Evolutionary conservation across 2,113 vertebrate genomes (phyloP).

Genomic region (Chaetorhynchus papuensis): DNA sequence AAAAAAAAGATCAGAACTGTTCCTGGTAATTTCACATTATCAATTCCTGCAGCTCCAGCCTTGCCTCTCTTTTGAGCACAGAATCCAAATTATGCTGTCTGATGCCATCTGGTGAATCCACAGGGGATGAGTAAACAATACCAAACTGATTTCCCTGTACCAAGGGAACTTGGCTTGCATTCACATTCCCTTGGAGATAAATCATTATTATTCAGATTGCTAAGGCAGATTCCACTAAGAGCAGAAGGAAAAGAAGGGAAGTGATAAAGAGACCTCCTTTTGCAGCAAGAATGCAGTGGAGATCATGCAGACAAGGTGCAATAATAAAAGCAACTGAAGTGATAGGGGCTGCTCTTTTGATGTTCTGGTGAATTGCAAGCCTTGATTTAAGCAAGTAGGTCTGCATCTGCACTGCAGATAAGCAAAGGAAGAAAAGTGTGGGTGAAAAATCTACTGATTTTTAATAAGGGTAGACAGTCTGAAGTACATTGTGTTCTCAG

Average conservation of each 20-base stretch:
- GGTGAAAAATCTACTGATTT: not conserved
- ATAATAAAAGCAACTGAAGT: not conserved
- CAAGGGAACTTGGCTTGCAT: constrained; percentile 32
- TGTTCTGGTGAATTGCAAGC: not conserved
- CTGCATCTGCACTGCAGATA: constrained; percentile 1
- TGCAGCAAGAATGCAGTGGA: not conserved
- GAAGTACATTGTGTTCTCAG: not conserved
- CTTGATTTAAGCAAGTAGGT: constrained; percentile 7
- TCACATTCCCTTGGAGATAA: constrained; percentile 53
- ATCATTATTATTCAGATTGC: constrained; percentile 39
- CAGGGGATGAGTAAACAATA: constrained; percentile 55
- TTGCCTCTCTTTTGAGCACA: not conserved
- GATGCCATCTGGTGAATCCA: constrained; percentile 65
- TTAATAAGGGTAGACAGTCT: not conserved
- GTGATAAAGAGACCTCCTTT: not conserved
- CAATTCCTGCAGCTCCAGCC: not conserved
- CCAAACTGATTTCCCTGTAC: constrained; percentile 44
- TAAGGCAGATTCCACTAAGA: not conserved
- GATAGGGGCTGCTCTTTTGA: constrained; percentile 27
- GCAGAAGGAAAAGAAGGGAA: not conserved
- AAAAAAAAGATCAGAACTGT: not conserved
- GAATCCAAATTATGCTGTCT: constrained; percentile 32
- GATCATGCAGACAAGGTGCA: not conserved
- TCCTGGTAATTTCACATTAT: not conserved
- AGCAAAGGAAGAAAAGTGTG: not conserved